These are phyloP conservation scores for Ormyrus labotus DNA, from an alignment of 2,888 invertebrate genomes.

Conservation along the genomic window DNA sequence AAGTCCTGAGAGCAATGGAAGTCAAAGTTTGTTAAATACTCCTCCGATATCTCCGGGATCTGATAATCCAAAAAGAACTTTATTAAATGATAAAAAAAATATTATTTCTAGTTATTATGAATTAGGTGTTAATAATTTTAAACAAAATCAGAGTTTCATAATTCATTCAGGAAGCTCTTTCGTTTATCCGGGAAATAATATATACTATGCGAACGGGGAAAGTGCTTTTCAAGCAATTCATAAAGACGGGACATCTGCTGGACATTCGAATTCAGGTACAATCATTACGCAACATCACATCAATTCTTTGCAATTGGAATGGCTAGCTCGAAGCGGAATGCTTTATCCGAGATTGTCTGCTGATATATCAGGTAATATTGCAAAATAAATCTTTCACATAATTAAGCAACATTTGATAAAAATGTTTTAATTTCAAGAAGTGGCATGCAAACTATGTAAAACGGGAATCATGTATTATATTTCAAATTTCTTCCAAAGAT, in stretches of 20 bases:
- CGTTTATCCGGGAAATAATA: slow-evolving; percentile 70
- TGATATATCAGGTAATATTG: not conserved
- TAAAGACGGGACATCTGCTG: slow-evolving; percentile 76
- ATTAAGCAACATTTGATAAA: too few relatives aligned
- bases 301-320: slow-evolving; percentile 78
- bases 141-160: slow-evolving; percentile 70
- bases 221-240: slow-evolving; percentile 76
- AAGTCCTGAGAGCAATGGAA: slow-evolving; percentile 80
- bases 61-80: slow-evolving; percentile 79
- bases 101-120: slow-evolving; percentile 59
- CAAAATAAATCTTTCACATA: too few relatives aligned
- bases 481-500: too few relatives aligned
- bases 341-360: not conserved
- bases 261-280: slow-evolving; percentile 65
- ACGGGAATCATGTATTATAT: too few relatives aligned
- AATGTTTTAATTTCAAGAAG: too few relatives aligned
- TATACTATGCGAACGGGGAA: slow-evolving; percentile 69
- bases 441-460: too few relatives aligned
- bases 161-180: slow-evolving; percentile 70
- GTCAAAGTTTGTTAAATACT: slow-evolving; percentile 82
- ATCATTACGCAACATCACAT: slow-evolving; percentile 81
- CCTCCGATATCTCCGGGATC: slow-evolving; percentile 92
- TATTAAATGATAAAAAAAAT: slow-evolving; percentile 56
- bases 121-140: slow-evolving; percentile 61
- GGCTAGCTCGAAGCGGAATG: slow-evolving; percentile 3